Evolutionary conservation across 2,888 invertebrate genomes (phyloP).

Genomic region (Ellobium chinense): DNA sequence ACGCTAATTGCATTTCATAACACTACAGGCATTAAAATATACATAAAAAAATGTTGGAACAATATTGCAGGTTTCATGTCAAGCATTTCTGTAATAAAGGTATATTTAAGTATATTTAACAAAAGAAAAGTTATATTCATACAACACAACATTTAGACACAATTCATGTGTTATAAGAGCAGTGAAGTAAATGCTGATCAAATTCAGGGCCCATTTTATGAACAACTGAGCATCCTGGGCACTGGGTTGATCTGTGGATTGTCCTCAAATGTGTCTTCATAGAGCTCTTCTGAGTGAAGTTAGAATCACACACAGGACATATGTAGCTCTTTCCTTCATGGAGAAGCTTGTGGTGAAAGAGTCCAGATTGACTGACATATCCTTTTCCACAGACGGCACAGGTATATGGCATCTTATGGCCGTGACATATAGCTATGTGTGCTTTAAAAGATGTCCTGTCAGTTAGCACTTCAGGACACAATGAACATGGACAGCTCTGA

Average conservation of each 20-base stretch:
- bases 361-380: conserved; percentile 33
- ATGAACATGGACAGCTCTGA: too few relatives aligned
- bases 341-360: conserved; percentile 26
- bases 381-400: conserved; percentile 35
- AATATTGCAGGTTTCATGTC: too few relatives aligned
- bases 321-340: conserved; percentile 37
- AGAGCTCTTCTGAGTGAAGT: conserved; percentile 32
- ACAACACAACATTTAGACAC: background rate
- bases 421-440: conserved; percentile 21
- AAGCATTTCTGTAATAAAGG: too few relatives aligned
- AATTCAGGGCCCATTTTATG: conserved; percentile 29
- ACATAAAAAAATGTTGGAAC: too few relatives aligned
- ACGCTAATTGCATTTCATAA: too few relatives aligned
- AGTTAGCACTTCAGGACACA: conserved; percentile 8
- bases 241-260: conserved; percentile 33
- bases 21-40: too few relatives aligned
- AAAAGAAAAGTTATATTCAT: background rate
- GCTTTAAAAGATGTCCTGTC: conserved; percentile 13
- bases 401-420: background rate
- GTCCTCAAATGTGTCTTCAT: conserved; percentile 37
- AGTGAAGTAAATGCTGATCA: conserved; percentile 26
- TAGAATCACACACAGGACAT: conserved; percentile 38
- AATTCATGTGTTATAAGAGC: conserved; percentile 1
- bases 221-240: conserved; percentile 23
- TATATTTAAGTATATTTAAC: too few relatives aligned